These are phyloP conservation scores for Myotis findleyi DNA, from an alignment of 2,797 vertebrate species.

Conservation along the genomic window DNA sequence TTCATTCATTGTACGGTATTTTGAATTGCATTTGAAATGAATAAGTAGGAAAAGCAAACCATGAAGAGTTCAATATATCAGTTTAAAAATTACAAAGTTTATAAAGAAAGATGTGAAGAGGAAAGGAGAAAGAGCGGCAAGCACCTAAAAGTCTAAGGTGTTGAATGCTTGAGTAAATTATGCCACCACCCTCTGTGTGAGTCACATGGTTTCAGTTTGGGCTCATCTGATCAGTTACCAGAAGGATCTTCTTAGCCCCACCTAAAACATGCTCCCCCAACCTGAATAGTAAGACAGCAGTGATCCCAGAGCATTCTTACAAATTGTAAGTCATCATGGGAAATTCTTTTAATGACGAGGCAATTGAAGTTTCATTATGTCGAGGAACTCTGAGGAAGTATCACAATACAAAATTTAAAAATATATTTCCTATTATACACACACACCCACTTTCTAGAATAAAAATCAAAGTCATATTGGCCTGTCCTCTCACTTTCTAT, in stretches of 20 bases:
- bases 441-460: constrained; percentile 64
- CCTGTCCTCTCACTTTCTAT: background rate
- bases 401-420: constrained; percentile 66
- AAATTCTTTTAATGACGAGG: constrained; percentile 66
- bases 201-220: background rate
- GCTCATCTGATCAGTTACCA: background rate
- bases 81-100: background rate
- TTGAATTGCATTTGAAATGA: constrained; percentile 27
- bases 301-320: constrained; percentile 13
- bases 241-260: background rate
- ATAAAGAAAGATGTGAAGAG: background rate
- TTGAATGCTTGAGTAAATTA: background rate
- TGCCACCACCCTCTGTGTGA: background rate
- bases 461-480: constrained; percentile 13
- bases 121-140: background rate
- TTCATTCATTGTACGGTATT: background rate
- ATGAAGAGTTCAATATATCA: background rate
- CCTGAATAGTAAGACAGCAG: background rate
- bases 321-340: background rate
- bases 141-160: background rate
- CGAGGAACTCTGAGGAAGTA: constrained; percentile 79
- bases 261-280: background rate
- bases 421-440: constrained; percentile 57
- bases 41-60: background rate
- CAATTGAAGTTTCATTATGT: constrained; percentile 70